Base-by-base conservation (phyloP, 2,113 vertebrate species). In the Semnornis frantzii region DNA sequence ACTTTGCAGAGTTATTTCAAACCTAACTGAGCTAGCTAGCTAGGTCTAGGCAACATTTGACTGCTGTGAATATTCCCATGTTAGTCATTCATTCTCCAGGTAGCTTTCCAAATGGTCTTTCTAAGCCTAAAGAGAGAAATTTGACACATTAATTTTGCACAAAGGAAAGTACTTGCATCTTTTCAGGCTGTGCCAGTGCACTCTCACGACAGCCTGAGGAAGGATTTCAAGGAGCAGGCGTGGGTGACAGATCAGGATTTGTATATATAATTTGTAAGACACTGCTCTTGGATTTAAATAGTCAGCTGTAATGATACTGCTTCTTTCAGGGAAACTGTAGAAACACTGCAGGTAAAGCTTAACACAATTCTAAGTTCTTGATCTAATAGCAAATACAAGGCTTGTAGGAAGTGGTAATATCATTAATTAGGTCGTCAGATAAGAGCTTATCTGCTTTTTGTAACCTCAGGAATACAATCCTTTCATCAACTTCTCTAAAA, bases 211-310 rank as follows among this genome's bases (percentile, higher is more conserved):
- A 81, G 92, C 37, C 64, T 91, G 80, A 88, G 82, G 72, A 83
- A 88, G 65, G 76, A 86, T 90, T 92, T 75, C 85, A 80, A 79
- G 50, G 62, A 71, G 58, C 37, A 89, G 72, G 34, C 78, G 69
- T 83, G 81, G 85, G 82, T 1, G 85, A 93, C 75, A 83, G 87
- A 87, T 96, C 79, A 71, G 64, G 71, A 69, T 92, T 93, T 95
- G 85, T 92, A 89, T 94, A 92, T 96, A 87, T 94, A 96, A 96
- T 96, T 92, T 93, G 94, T 85, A 44, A 91, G 85, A 87, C 60
- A 4, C 52, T 60, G 63, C 66, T 94, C 75, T 77, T 89, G 84
- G 73, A 57, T 91, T 80, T 93, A 79, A 93, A 77, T 85, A 93
- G 93, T 94, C 94, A 95, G 57, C 82, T 93, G 82, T 94, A 96